phyloP scores from a whole-genome alignment of 2,888 invertebrate species.

The Metalampra italica region DNA sequence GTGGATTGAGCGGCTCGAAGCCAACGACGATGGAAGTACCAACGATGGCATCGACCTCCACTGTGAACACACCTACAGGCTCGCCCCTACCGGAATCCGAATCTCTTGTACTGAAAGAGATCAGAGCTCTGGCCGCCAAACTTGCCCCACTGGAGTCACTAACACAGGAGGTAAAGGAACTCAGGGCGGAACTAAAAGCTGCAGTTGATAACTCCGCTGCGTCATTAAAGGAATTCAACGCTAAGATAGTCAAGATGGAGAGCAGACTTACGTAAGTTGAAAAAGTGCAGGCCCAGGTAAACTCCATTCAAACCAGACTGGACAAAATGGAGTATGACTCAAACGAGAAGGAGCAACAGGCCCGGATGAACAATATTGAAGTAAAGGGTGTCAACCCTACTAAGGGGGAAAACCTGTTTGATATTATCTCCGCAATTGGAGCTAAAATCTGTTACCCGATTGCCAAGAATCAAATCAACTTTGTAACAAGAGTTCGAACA shows the following conservation, averaged over 20 bases:
- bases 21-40: too few species aligned
- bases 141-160: too few species aligned
- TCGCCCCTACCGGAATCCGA: too few species aligned
- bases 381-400: neutral
- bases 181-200: too few species aligned
- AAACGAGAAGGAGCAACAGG: neutral
- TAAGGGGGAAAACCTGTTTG: neutral
- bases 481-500: neutral
- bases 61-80: too few species aligned
- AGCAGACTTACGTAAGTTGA: neutral
- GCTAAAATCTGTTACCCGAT: neutral
- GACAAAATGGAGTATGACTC: neutral
- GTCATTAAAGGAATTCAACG: too few species aligned
- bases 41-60: too few species aligned
- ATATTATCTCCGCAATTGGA: neutral
- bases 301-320: neutral
- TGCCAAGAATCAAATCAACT: neutral
- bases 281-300: neutral
- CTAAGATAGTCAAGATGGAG: neutral
- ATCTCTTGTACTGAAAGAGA: too few species aligned
- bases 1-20: too few species aligned
- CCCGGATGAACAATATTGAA: neutral
- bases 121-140: too few species aligned
- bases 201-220: too few species aligned
- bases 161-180: too few species aligned